Evolutionary conservation across 2,888 invertebrate species (phyloP), one percentile per base, ranked within the genome.

Genomic region (Dolomedes plantarius): DNA sequence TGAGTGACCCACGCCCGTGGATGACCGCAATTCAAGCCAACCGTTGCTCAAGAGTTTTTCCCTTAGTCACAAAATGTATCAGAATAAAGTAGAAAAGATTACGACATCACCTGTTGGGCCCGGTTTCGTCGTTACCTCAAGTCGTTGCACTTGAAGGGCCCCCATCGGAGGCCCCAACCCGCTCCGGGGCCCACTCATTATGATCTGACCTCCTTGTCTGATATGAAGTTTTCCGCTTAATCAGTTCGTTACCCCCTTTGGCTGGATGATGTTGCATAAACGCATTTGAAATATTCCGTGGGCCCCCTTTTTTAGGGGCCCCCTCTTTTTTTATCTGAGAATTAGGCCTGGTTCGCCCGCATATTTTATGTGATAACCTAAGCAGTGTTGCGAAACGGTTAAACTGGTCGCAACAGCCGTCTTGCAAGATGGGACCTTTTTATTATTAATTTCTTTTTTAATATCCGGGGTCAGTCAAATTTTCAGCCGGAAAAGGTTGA

Each of bases 191-290:
- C 56, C 56, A 56, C 56, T 56, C 56, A 56, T 56, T 56, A 56
- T 23, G 19, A 3, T 56, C 23, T 56, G 56, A 56, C 56, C 56
- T 56, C 11, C 56, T 56, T 56, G 2, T 75, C 76, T 76, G 76
- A 65, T 64, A 83, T 77, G 72, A 82, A 27, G 72, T 76, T 56
- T 56, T 56, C 71, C 36, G 50, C 76, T 76, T 83, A 83, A 83
- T 83, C 83, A 83, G 83, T 83, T 83, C 83, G 77, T 83, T 83
- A 83, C 83, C 83, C 83, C 83, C 83, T 83, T 83, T 76, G 64
- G 64, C 65, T 76, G 50, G 50, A 50, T 46, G 72, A 71, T 65
- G 72, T 77, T 83, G 72, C 77, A 77, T 77, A 71, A 82, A 82
- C 69, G 69, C 64, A 56, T 23, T 80, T 72, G 74, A 67, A 69